These are phyloP conservation scores for Rhizoglyphus robini DNA, from an alignment of 1,140 invertebrate genomes.

Conservation along the genomic window DNA sequence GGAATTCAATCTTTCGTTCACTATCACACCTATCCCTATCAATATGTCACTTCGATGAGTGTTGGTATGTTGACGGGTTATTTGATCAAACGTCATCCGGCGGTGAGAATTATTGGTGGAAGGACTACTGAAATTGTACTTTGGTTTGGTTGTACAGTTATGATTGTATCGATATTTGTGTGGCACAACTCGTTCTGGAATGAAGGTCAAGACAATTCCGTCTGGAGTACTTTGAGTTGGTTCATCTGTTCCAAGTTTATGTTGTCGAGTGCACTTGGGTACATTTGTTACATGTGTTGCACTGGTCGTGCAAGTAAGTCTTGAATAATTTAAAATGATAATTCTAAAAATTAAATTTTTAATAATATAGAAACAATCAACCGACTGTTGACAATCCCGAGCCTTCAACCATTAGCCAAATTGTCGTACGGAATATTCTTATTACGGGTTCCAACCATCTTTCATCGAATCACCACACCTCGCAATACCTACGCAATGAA, in stretches of 20 bases:
- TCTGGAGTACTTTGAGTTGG: not conserved
- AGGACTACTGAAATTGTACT: not conserved
- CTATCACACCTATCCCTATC: slow-evolving; percentile 1
- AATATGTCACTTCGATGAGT: not conserved
- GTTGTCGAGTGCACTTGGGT: not conserved
- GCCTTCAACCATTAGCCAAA: not conserved
- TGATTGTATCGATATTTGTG: not conserved
- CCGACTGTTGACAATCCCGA: not conserved
- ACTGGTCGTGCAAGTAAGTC: not conserved
- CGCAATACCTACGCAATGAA: not conserved
- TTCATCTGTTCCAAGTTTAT: not conserved
- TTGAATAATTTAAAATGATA: not conserved
- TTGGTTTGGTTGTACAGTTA: not conserved
- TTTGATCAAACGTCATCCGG: not conserved
- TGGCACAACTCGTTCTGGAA: not conserved
- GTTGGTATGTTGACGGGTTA: slow-evolving; percentile 7
- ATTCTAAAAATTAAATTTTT: not conserved
- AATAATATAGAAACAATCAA: not conserved
- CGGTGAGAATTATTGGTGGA: not conserved
- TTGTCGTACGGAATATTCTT: not conserved
- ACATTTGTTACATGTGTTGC: not conserved
- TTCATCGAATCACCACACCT: not conserved
- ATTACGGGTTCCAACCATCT: not conserved
- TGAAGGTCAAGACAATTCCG: not conserved
- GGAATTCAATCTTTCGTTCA: not conserved